Evolutionary conservation across 2,113 vertebrate genomes (phyloP).

Genomic region (Pteruthius melanotis): DNA sequence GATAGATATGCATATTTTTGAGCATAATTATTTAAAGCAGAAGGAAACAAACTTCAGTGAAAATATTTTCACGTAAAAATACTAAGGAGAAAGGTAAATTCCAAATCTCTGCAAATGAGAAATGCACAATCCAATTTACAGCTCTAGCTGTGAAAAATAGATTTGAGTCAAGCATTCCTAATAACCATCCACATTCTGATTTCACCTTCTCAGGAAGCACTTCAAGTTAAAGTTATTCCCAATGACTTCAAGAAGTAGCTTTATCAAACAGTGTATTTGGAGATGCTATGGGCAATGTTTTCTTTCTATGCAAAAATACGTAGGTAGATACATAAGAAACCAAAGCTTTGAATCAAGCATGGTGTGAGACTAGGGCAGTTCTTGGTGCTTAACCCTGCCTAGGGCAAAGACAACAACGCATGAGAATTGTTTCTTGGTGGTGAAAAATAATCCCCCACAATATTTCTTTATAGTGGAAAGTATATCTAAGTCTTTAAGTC

Average conservation of each 20-base stretch:
- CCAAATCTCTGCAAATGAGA: background rate
- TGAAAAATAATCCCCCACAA: background rate
- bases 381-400: background rate
- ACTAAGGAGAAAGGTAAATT: background rate
- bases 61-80: background rate
- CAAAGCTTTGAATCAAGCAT: background rate
- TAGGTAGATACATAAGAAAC: background rate
- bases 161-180: background rate
- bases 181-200: background rate
- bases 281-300: background rate
- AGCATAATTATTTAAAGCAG: background rate
- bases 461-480: background rate
- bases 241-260: background rate
- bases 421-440: background rate
- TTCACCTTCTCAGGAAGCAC: background rate
- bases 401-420: background rate
- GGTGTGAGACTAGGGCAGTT: background rate
- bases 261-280: background rate
- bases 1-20: background rate
- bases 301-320: background rate
- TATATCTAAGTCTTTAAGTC: background rate
- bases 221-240: background rate
- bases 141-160: background rate
- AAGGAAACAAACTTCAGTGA: background rate
- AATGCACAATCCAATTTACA: background rate